Base-by-base conservation (phyloP, 2,888 invertebrate genomes). In the Drosophila borealis region DNA sequence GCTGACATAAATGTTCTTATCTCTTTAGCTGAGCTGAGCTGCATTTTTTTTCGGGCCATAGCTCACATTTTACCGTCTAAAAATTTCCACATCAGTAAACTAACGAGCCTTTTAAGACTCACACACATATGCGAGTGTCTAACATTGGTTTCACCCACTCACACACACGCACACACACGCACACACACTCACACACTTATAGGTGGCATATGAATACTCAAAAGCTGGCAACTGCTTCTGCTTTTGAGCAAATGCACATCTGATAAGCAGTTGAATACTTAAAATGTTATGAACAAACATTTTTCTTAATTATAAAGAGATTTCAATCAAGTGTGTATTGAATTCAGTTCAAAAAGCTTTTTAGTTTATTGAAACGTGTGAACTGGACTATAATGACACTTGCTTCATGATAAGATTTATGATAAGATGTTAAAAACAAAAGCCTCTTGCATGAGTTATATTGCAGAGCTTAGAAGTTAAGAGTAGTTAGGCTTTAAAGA, bases 41-140 rank as follows among this genome's bases (percentile, higher is more conserved):
- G 60, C 59, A 50, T 10, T 41, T 51, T 34, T 61, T 63, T 53
- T 34, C 39, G 51, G 64, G 56, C 54, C 74, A 64, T 62, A 59
- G 59, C 75, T 73, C 62, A 70, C 65, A 78, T 63, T 79, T 72
- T 69, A 64, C 66, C 61, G 70, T 71, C 71, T 69, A 67, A 68
- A 78, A 74, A 70, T 84, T 89, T 85, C 88, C 84, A 72, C 85
- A 61, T 84, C 85, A 88, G 81, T 89, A 70, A 62, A 76, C 89
- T 73, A 88, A 84, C 81, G 81, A 89, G 80, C 64, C 68, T 66
- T 74, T 77, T 65, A 53, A 34, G 36, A 54, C 61, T 50, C 57
- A 49, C 48, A 37, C 21, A 50, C 29, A 54, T 54, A 46, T 13
- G 44, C 21, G 45, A 53, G 19, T 46, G 33, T 37, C 34, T 49